Evolutionary conservation across 2,113 vertebrate species (phyloP).

Genomic region (Dicrurus megarhynchus): DNA sequence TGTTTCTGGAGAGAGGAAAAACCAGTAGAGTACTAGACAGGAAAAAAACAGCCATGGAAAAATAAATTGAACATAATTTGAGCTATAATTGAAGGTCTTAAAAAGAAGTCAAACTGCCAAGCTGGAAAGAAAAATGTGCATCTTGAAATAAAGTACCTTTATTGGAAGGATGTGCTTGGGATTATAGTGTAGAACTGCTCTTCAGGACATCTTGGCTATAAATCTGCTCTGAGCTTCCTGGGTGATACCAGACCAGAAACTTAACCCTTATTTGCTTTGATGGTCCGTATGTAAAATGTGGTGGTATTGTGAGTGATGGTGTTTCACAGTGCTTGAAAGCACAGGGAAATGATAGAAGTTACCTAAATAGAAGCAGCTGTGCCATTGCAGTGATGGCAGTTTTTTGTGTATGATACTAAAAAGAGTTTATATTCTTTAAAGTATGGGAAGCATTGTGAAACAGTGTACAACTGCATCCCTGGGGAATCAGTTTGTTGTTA

Average conservation of each 20-base stretch:
- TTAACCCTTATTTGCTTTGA: not conserved
- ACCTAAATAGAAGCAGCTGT: not conserved
- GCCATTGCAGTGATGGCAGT: not conserved
- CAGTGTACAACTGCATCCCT: not conserved
- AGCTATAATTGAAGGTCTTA: conserved; percentile 33
- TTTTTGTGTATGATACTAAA: not conserved
- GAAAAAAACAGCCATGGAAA: conserved; percentile 13
- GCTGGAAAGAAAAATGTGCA: not conserved
- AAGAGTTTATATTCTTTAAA: not conserved
- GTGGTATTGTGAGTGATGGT: not conserved
- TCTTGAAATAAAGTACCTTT: conserved; percentile 19
- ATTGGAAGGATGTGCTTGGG: not conserved
- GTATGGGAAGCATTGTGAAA: not conserved
- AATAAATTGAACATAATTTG: conserved; percentile 38
- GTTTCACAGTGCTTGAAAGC: not conserved
- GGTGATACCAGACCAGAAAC: not conserved
- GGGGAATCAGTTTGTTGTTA: not conserved
- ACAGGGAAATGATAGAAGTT: not conserved
- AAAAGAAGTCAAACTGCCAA: conserved; percentile 1
- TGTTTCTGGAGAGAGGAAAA: conserved; percentile 18
- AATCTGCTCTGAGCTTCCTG: not conserved
- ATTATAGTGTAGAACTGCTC: not conserved
- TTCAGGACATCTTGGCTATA: not conserved
- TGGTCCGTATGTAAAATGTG: not conserved
- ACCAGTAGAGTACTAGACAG: not conserved